phyloP scores from a whole-genome alignment of 2,797 vertebrate species.

The Sebastes dallii region DNA sequence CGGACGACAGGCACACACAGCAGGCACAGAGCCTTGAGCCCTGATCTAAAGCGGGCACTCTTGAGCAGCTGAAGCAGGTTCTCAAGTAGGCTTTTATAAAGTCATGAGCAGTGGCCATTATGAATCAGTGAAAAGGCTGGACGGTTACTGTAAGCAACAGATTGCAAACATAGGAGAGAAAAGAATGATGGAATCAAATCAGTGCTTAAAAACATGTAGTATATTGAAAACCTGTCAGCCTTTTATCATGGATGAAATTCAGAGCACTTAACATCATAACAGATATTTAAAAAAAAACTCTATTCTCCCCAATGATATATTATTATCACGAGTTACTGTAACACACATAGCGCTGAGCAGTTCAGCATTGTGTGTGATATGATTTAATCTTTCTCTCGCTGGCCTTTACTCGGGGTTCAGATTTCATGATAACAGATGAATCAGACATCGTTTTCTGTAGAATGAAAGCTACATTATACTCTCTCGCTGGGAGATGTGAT shows the following conservation, averaged over 20 bases:
- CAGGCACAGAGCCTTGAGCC: slow-evolving; percentile 8
- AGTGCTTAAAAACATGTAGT: neutral
- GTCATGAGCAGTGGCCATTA: neutral
- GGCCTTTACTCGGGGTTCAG: neutral
- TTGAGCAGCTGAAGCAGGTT: slow-evolving; percentile 8
- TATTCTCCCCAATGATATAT: neutral
- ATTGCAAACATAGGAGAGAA: neutral
- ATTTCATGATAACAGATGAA: slow-evolving; percentile 21
- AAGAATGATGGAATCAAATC: neutral
- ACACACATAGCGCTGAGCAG: neutral
- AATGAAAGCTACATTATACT: neutral
- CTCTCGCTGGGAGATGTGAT: slow-evolving; percentile 3
- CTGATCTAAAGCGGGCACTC: slow-evolving; percentile 9
- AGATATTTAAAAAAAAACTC: neutral
- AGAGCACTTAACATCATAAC: neutral
- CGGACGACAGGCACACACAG: slow-evolving; percentile 29
- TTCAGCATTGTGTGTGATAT: neutral
- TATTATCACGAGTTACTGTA: neutral
- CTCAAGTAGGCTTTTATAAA: slow-evolving; percentile 17
- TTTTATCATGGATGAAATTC: neutral
- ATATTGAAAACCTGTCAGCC: neutral
- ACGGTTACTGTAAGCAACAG: neutral
- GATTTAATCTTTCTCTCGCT: neutral
- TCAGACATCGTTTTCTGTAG: neutral
- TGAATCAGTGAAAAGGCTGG: neutral